Evolutionary conservation across 2,113 vertebrate species (phyloP).

Genomic region (Oophaga pumilio): DNA sequence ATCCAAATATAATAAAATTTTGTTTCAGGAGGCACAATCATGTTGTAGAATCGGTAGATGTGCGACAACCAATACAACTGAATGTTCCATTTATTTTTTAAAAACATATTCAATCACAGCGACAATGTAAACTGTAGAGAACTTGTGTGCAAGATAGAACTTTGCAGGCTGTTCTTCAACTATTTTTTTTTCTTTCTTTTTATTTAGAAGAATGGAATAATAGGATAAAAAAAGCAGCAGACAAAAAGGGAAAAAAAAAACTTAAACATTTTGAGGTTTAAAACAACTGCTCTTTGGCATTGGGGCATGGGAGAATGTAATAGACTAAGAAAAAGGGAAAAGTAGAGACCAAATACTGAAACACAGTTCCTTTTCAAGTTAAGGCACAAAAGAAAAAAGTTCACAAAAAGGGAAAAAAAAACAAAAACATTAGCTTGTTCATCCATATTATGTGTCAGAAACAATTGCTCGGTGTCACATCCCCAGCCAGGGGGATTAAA

Average conservation of each 20-base stretch:
- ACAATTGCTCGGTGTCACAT: not conserved
- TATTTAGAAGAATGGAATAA: not conserved
- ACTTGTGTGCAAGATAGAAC: not conserved
- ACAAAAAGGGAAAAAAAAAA: not conserved
- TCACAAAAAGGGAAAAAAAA: not conserved
- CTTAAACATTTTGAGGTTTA: conserved; percentile 23
- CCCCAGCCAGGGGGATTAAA: conserved; percentile 48
- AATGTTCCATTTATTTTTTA: conserved; percentile 28
- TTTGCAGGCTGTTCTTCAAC: too few species aligned
- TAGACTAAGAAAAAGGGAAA: not conserved
- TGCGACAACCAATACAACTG: conserved; percentile 36
- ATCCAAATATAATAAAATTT: conserved; percentile 35
- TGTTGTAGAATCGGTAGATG: conserved; percentile 27
- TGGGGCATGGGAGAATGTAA: conserved; percentile 1
- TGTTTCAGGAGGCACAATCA: conserved; percentile 23
- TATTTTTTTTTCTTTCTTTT: not conserved
- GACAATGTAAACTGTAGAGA: conserved; percentile 25
- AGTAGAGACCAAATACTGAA: conserved; percentile 24
- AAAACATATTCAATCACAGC: conserved; percentile 41
- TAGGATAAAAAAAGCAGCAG: not conserved
- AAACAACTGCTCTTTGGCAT: conserved; percentile 44
- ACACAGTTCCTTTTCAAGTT: conserved; percentile 20
- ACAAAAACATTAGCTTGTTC: not conserved
- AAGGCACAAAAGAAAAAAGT: conserved; percentile 52
- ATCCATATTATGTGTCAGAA: not conserved